phyloP scores from a whole-genome alignment of 2,113 vertebrate genomes.

The Microtus montanus region DNA sequence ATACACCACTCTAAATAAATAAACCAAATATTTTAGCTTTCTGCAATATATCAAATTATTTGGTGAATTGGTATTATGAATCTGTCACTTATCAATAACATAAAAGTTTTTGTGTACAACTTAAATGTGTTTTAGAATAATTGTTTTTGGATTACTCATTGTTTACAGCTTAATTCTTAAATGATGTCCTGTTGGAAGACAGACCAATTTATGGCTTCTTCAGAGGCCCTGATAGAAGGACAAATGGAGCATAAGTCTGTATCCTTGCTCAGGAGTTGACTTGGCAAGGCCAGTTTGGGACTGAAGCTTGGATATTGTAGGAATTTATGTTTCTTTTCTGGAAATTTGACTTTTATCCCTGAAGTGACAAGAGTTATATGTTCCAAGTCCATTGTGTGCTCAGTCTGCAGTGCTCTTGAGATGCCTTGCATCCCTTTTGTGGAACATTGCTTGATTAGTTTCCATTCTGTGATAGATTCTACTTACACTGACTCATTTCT shows the following conservation, averaged over 20 bases:
- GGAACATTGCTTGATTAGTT: neutral
- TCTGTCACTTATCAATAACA: neutral
- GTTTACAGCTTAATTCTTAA: slow-evolving; percentile 6
- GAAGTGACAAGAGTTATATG: neutral
- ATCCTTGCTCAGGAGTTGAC: neutral
- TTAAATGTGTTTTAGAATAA: neutral
- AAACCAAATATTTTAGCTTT: neutral
- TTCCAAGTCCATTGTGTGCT: neutral
- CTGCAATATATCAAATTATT: neutral
- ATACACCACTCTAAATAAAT: neutral
- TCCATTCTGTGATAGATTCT: neutral
- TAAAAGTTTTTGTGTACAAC: neutral
- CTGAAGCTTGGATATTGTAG: neutral
- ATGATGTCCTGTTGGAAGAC: neutral
- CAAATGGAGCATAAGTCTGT: neutral
- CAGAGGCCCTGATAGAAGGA: neutral
- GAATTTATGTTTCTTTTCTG: neutral
- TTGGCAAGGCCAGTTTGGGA: neutral
- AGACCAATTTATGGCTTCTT: neutral
- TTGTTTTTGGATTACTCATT: neutral
- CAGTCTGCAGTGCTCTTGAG: neutral
- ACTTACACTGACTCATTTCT: neutral
- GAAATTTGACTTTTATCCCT: neutral
- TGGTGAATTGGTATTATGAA: neutral
- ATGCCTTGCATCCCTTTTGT: neutral